These are phyloP conservation scores for Sesamia nonagrioides DNA, from an alignment of 1,140 invertebrate genomes.

Conservation along the genomic window DNA sequence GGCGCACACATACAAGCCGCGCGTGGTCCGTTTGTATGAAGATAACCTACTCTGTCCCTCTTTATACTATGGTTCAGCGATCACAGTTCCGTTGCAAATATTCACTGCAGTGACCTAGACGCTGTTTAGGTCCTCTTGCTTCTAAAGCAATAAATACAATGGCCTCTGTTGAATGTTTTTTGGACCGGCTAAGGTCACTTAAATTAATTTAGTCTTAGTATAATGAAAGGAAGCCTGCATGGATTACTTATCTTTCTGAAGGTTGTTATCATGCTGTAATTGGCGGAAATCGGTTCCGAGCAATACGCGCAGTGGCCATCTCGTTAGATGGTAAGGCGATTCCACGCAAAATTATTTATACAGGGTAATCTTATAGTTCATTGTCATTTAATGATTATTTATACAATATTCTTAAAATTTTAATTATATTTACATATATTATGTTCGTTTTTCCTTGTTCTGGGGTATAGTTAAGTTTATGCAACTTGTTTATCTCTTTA, in stretches of 20 bases:
- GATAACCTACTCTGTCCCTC: too few species aligned
- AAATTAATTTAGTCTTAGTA: neutral
- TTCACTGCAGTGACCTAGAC: neutral
- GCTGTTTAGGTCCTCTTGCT: neutral
- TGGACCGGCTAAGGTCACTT: neutral
- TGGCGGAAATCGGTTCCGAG: conserved; percentile 17
- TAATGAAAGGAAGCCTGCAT: conserved; percentile 4
- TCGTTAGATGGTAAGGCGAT: conserved; percentile 9
- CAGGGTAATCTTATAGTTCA: conserved; percentile 17
- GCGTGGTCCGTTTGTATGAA: too few species aligned
- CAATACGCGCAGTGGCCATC: conserved; percentile 10
- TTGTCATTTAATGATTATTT: conserved; percentile 16
- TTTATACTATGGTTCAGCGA: too few species aligned
- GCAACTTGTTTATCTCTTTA: neutral
- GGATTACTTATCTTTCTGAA: conserved; percentile 8
- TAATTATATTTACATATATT: conserved; percentile 11
- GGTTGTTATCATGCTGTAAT: conserved; percentile 9
- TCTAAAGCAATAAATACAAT: neutral
- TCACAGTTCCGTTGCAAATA: neutral
- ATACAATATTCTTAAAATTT: conserved; percentile 16
- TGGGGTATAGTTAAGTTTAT: neutral
- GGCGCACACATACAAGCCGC: too few species aligned
- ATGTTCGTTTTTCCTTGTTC: neutral
- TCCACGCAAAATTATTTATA: conserved; percentile 24
- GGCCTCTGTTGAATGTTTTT: neutral